These are phyloP conservation scores for Mermis nigrescens DNA, from an alignment of 2,888 invertebrate species.

Conservation along the genomic window DNA sequence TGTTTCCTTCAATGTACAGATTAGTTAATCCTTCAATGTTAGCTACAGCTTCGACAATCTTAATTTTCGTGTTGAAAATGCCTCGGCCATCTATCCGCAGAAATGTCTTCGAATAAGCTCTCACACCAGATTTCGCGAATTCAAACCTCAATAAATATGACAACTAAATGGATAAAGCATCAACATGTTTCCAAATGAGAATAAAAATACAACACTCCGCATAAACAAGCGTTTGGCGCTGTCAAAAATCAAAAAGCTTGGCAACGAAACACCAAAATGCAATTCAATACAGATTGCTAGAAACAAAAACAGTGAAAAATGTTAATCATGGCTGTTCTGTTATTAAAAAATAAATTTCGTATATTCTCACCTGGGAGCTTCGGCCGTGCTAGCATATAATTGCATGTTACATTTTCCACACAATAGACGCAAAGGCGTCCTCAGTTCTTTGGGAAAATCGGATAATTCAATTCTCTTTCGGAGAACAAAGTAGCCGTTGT, in stretches of 20 bases:
- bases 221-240: too few species aligned
- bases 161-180: too few species aligned
- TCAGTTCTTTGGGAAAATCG: background rate
- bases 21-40: background rate
- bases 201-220: too few species aligned
- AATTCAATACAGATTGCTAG: too few species aligned
- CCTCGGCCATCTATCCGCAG: background rate
- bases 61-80: background rate
- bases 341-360: too few species aligned
- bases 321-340: too few species aligned
- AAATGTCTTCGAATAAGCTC: background rate
- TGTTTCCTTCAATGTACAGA: background rate
- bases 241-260: too few species aligned
- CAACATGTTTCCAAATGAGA: too few species aligned
- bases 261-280: too few species aligned
- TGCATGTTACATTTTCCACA: background rate
- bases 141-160: background rate
- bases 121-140: background rate
- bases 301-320: too few species aligned
- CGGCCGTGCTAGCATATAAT: background rate
- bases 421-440: background rate
- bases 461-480: background rate
- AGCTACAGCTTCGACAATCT: background rate
- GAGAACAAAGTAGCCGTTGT: background rate
- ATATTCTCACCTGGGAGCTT: background rate